phyloP scores from a whole-genome alignment of 2,113 vertebrate genomes.

The Trichechus manatus region DNA sequence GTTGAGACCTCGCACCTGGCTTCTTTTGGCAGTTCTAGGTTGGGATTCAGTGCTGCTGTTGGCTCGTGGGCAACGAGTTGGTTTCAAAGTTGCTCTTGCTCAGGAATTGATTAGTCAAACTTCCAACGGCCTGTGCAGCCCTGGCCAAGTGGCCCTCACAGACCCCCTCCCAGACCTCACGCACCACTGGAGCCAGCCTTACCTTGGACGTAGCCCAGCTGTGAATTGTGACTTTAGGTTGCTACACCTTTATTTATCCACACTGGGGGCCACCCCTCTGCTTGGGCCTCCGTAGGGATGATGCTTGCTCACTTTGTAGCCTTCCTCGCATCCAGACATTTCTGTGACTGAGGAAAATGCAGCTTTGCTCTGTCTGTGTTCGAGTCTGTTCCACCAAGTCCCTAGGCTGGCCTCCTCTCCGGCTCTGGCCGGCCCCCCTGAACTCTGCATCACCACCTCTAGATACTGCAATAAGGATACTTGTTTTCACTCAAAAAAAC shows the following conservation, averaged over 20 bases:
- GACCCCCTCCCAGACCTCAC: background rate
- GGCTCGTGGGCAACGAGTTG: constrained; percentile 73
- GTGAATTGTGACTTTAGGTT: constrained; percentile 81
- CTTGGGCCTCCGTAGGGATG: background rate
- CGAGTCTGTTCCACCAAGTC: background rate
- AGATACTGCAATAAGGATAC: constrained; percentile 77
- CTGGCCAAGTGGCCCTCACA: background rate
- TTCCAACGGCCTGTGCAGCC: background rate
- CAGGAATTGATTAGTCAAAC: constrained; percentile 85
- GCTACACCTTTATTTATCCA: constrained; percentile 76
- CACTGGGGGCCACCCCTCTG: background rate
- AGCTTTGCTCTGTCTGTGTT: constrained; percentile 83
- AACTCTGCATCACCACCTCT: background rate
- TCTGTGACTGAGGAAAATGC: constrained; percentile 76
- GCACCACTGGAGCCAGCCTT: constrained; percentile 75
- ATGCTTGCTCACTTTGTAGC: constrained; percentile 47
- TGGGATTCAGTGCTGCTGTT: constrained; percentile 74
- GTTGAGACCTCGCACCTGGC: constrained; percentile 43
- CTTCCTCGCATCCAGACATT: constrained; percentile 49
- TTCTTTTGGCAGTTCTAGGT: background rate
- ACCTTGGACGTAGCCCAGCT: constrained; percentile 72
- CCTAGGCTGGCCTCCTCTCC: background rate
- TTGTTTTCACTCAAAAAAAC: constrained; percentile 59
- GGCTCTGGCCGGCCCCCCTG: background rate
- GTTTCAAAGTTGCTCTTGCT: constrained; percentile 84